These are phyloP conservation scores for Diprion similis DNA, from an alignment of 1,140 invertebrate genomes.

Conservation along the genomic window DNA sequence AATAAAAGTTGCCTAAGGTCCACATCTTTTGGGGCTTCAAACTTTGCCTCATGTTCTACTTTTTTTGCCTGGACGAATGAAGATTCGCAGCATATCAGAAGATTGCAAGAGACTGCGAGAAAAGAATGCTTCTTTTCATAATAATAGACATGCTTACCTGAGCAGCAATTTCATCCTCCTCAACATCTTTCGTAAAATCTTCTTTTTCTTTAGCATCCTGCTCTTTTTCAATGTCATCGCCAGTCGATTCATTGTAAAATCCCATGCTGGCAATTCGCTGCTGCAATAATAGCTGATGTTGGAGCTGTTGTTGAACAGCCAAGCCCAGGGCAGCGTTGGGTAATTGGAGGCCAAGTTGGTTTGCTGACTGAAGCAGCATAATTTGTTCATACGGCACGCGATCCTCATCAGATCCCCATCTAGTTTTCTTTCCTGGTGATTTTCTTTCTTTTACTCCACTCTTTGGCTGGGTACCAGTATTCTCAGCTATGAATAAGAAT, in stretches of 20 bases:
- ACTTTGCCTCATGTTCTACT: constrained; percentile 26
- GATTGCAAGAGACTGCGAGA: constrained; percentile 16
- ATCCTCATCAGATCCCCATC: constrained; percentile 60
- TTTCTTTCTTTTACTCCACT: constrained; percentile 43
- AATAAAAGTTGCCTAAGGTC: constrained; percentile 52
- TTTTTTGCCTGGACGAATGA: constrained; percentile 36
- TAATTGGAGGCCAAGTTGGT: constrained; percentile 49
- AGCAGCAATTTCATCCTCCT: constrained; percentile 58
- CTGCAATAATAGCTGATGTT: constrained; percentile 29
- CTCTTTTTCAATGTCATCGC: constrained; percentile 55
- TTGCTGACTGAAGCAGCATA: constrained; percentile 55
- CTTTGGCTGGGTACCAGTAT: not conserved
- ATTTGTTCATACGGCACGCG: constrained; percentile 58
- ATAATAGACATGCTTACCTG: constrained; percentile 31
- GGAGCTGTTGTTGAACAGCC: constrained; percentile 45
- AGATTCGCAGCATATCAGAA: constrained; percentile 11
- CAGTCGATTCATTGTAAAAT: constrained; percentile 49
- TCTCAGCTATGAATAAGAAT: constrained; percentile 10
- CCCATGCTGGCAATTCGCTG: constrained; percentile 40
- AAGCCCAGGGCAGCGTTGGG: constrained; percentile 50
- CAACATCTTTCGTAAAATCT: constrained; percentile 52
- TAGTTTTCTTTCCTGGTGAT: constrained; percentile 53
- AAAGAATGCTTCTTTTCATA: constrained; percentile 19
- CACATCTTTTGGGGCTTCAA: constrained; percentile 42
- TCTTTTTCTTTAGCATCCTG: constrained; percentile 55